A percentile compares a stretch with the other conserved stretches of the same genome.
Conservation (phyloP, 2,113 vertebrate species). For the Polypterus senegalus region DNA sequence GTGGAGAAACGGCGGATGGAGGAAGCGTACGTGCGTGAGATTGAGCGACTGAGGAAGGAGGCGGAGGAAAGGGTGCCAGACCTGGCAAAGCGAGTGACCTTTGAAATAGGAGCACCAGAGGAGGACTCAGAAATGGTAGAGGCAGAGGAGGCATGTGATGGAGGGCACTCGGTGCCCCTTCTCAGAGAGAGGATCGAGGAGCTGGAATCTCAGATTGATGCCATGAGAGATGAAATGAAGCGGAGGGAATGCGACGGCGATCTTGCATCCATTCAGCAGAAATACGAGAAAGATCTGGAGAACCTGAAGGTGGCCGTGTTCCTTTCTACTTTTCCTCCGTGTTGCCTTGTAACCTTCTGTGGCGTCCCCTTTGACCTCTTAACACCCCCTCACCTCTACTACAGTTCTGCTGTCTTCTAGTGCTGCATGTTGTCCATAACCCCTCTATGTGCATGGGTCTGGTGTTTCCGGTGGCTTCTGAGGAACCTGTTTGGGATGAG, state of each 20-base stretch:
- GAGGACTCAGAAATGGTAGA: neutral
- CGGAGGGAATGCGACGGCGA: conserved; percentile 39
- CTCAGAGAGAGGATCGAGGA: conserved; percentile 47
- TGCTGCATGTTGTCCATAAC: conserved; percentile 51
- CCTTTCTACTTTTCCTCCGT: conserved; percentile 32
- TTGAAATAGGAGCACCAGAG: neutral
- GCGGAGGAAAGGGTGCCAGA: conserved; percentile 20
- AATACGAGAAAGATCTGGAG: conserved; percentile 63
- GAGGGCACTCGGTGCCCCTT: neutral
- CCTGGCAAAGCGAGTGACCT: neutral
- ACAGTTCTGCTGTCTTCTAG: conserved; percentile 22
- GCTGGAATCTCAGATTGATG: conserved; percentile 42
- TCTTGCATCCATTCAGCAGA: conserved; percentile 41
- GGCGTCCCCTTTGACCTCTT: conserved; percentile 27
- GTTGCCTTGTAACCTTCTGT: conserved; percentile 55
- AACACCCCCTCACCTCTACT: conserved; percentile 20
- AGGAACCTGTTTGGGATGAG: conserved; percentile 36
- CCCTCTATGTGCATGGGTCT: conserved; percentile 21
- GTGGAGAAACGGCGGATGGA: conserved; percentile 21
- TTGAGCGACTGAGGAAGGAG: conserved; percentile 33
- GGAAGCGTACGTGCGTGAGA: conserved; percentile 37
- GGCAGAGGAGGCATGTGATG: neutral
- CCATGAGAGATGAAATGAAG: conserved; percentile 46
- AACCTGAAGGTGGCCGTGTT: conserved; percentile 61
- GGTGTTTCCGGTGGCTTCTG: conserved; percentile 17